A percentile compares a stretch with the other conserved stretches of the same genome.
Conservation (phyloP, 53 echinoderm and acorn worm species). For the Holothuria scabra region DNA sequence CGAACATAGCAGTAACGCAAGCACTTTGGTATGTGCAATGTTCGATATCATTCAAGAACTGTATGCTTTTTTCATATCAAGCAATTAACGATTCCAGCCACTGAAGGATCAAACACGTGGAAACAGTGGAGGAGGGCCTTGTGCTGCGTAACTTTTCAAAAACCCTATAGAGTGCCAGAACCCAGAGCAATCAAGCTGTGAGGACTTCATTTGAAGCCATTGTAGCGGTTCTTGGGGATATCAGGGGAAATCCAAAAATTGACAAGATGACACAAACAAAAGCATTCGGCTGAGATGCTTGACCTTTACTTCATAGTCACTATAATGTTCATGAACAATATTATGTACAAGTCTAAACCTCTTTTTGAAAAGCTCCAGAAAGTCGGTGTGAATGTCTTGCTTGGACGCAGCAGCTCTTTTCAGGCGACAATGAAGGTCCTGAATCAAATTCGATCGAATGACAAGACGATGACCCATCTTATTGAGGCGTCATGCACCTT, state of each 20-base stretch:
- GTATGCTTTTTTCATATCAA: neutral
- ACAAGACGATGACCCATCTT: conserved; percentile 33
- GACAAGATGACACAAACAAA: too few species aligned
- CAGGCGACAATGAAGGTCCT: conserved; percentile 17
- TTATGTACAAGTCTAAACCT: conserved; percentile 3
- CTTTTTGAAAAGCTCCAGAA: neutral
- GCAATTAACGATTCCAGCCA: too few species aligned
- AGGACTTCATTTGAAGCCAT: conserved; percentile 32
- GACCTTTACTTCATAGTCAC: too few species aligned
- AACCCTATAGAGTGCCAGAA: conserved; percentile 2
- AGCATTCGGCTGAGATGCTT: too few species aligned
- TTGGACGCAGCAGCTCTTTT: conserved; percentile 24
- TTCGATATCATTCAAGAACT: too few species aligned
- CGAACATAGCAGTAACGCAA: neutral
- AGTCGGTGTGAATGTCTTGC: conserved; percentile 19
- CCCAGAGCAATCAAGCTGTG: neutral
- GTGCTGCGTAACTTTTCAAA: conserved; percentile 23
- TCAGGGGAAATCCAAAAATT: too few species aligned
- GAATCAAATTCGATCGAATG: conserved; percentile 33
- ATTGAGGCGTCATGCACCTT: conserved; percentile 25
- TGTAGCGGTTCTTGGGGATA: too few species aligned
- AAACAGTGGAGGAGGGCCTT: neutral
- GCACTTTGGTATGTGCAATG: conserved; percentile 6
- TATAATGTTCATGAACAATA: conserved; percentile 19
- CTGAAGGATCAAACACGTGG: neutral